A percentile compares a stretch with the other conserved stretches of the same genome.
phyloP scores from a whole-genome alignment of 2,113 vertebrate genomes.

The Himantopus leucocephalus region DNA sequence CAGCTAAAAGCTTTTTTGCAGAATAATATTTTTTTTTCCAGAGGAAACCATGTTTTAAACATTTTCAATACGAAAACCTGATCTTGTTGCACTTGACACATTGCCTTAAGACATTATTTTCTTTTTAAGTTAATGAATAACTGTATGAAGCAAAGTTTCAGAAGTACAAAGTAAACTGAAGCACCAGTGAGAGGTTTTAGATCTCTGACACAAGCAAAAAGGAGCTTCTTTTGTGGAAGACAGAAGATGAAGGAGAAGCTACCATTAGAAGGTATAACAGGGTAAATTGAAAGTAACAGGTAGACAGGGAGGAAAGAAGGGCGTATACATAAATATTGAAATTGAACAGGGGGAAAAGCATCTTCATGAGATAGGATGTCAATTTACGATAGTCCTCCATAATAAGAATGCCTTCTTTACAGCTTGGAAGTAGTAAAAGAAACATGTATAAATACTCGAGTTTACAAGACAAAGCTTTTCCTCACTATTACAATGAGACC shows the following conservation, averaged over 20 bases:
- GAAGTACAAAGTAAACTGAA: not conserved
- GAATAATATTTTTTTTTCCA: not conserved
- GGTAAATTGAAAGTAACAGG: not conserved
- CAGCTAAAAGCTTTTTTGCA: not conserved
- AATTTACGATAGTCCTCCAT: not conserved
- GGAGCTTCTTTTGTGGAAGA: not conserved
- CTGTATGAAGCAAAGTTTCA: not conserved
- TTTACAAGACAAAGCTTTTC: not conserved
- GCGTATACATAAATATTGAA: not conserved
- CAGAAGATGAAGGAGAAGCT: not conserved
- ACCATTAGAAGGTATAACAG: not conserved
- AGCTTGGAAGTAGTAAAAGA: not conserved
- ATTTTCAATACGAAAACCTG: not conserved
- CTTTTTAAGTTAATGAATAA: conserved; percentile 7
- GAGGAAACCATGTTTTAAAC: not conserved
- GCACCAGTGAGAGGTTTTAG: not conserved
- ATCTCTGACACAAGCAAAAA: not conserved
- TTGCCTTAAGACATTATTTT: not conserved
- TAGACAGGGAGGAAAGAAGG: not conserved
- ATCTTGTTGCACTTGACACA: not conserved
- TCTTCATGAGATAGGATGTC: not conserved
- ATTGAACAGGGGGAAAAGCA: not conserved
- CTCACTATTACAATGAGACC: not conserved
- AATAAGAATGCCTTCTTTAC: not conserved
- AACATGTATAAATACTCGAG: not conserved